Base-by-base conservation (phyloP, 2,113 vertebrate species). In the Equus quagga region DNA sequence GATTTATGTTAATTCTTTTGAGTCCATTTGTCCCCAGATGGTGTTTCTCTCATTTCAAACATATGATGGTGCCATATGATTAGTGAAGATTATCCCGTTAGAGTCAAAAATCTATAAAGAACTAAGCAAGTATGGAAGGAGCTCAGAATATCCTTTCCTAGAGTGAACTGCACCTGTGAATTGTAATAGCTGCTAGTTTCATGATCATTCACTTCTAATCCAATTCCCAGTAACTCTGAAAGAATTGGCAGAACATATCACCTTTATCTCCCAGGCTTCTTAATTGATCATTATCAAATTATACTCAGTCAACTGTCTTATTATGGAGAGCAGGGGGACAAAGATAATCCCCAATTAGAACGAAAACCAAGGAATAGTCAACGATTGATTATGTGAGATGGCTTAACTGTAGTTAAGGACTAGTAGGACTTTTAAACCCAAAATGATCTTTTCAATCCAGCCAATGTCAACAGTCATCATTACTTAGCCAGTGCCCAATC, bases 1-100 rank as follows among this genome's bases (percentile, higher is more conserved):
- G 81, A 94, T 89, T 87, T 73, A 69, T 51, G 12, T 64, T 92
- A 49, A 79, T 96, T 95, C 11, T 83, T 72, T 85, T 23, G n/a
- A 80, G 36, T 86, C 7, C 15, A 58, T 41, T 89, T 96, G 31
- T 86, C 49, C n/a, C 72, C 62, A 78, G 51, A 49, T 94, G 18
- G 24, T 80, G 60, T 69, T 70, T 80, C 31, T 76, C 36, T 91
- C 64, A 51, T 62, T 96, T 49, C 44, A 83, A 88, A 44, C 6
- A 75, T 79, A 73, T 91, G 17, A 82, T 82, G 19, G 69, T 89
- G 51, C n/a, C 54, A 67, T 82, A 41, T 85, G 80, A 94, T 78
- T 72, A 58, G 62, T 44, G 95, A 92, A 92, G 72, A 69, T 60
- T 73, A 54, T 69, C 90, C 49, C 81, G 24, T 69, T 91, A 70